Conservation (phyloP, 1,140 invertebrate species). For the Eriocheir sinensis region DNA sequence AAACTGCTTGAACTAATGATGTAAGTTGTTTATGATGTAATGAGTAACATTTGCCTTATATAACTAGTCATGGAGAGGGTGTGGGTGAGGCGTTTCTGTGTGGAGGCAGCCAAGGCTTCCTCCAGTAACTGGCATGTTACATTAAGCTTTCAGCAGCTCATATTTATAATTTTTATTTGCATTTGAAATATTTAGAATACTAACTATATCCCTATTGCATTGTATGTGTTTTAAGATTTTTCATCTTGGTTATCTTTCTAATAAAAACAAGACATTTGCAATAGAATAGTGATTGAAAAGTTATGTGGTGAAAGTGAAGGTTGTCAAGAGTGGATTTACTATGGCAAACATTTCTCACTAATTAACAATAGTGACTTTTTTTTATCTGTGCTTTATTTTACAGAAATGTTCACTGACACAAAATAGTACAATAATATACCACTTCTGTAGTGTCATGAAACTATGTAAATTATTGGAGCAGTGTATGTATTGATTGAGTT, state of each 20-base stretch:
- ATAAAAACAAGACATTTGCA: slow-evolving; percentile 7
- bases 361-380: too few relatives aligned
- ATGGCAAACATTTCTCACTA: background rate
- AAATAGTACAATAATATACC: background rate
- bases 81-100: slow-evolving; percentile 1
- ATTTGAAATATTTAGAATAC: slow-evolving; percentile 17
- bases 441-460: slow-evolving; percentile 1
- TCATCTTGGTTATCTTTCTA: slow-evolving; percentile 1
- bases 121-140: background rate
- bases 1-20: slow-evolving; percentile 17
- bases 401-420: background rate
- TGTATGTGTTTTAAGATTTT: background rate
- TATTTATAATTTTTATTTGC: background rate
- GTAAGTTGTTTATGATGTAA: background rate
- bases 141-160: background rate
- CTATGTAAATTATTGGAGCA: background rate
- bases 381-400: too few relatives aligned
- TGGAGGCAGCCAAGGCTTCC: background rate
- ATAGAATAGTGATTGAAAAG: background rate
- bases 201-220: background rate
- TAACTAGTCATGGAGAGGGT: background rate
- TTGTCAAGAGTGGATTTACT: slow-evolving; percentile 2
- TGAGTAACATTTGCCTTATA: slow-evolving; percentile 7
- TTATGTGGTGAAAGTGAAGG: background rate
- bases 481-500: background rate